Evolutionary conservation across 1,140 invertebrate species (phyloP).

Genomic region (Penaeus chinensis): DNA sequence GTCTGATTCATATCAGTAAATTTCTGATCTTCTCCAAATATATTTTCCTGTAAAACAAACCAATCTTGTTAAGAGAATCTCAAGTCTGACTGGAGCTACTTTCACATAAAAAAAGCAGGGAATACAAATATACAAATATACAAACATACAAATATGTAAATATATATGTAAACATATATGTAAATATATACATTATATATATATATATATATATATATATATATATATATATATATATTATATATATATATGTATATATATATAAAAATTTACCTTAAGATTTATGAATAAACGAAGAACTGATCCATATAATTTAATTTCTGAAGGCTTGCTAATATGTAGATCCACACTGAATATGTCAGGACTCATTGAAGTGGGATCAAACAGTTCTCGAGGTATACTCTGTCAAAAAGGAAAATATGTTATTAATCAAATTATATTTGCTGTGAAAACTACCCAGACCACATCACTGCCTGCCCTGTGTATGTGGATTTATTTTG

Average conservation of each 20-base stretch:
- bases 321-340: slow-evolving; percentile 88
- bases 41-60: slow-evolving; percentile 80
- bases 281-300: slow-evolving; percentile 88
- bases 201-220: no score
- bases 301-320: slow-evolving; percentile 89
- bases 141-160: no score
- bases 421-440: neutral
- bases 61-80: neutral
- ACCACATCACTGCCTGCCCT: no score
- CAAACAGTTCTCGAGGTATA: slow-evolving; percentile 77
- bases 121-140: no score
- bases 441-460: neutral
- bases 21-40: slow-evolving; percentile 93
- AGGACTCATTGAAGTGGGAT: slow-evolving; percentile 83
- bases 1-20: slow-evolving; percentile 88
- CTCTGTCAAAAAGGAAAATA: slow-evolving; percentile 31
- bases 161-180: no score
- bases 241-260: slow-evolving; percentile 27
- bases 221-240: slow-evolving; percentile 15
- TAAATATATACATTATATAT: no score
- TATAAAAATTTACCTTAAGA: slow-evolving; percentile 76
- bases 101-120: no score
- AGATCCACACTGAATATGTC: slow-evolving; percentile 91
- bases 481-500: no score
- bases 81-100: no score